These are phyloP conservation scores for Lysandra bellargus DNA, from an alignment of 2,888 invertebrate species.

Conservation along the genomic window DNA sequence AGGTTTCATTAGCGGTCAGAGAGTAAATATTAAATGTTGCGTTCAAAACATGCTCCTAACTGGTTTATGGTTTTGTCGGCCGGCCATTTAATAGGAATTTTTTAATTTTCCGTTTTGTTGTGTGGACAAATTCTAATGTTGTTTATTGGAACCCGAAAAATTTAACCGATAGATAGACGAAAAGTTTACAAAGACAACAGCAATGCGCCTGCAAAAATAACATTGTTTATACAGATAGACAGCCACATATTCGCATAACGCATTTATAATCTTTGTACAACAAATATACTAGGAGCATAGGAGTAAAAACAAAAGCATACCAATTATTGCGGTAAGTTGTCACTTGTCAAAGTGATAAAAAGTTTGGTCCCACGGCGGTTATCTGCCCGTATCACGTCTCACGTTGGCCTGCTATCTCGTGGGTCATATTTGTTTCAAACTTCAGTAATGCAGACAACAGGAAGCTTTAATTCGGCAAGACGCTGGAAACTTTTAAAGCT, in stretches of 20 bases:
- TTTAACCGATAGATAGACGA: background rate
- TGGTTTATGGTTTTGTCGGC: background rate
- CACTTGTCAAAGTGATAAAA: slow-evolving; percentile 21
- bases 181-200: background rate
- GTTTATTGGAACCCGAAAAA: background rate
- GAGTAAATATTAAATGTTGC: slow-evolving; percentile 24
- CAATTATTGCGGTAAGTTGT: slow-evolving; percentile 1
- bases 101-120: background rate
- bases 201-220: background rate
- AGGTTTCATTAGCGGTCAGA: slow-evolving; percentile 24
- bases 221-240: background rate
- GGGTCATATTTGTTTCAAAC: slow-evolving; percentile 3
- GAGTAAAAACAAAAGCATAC: background rate
- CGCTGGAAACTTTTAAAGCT: background rate
- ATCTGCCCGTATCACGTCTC: background rate
- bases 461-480: slow-evolving; percentile 1
- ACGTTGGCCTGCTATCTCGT: background rate
- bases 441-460: background rate
- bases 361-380: background rate
- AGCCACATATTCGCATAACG: no score
- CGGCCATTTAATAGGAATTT: background rate
- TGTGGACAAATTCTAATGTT: background rate
- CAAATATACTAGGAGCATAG: no score
- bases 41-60: slow-evolving; percentile 18
- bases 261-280: background rate